phyloP scores from a whole-genome alignment of 1,140 invertebrate species.

The Atta texana region DNA sequence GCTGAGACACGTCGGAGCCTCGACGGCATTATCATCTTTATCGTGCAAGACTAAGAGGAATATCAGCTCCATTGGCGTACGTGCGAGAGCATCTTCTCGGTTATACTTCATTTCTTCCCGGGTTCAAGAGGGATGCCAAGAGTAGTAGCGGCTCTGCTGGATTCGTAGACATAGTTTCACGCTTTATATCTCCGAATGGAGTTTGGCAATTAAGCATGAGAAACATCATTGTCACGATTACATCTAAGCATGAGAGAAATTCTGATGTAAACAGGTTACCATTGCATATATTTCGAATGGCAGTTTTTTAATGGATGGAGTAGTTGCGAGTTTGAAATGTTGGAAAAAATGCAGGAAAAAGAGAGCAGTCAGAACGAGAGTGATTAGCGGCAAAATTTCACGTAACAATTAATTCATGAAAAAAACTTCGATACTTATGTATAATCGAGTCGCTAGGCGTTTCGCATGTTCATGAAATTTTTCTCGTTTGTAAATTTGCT shows the following conservation, averaged over 20 bases:
- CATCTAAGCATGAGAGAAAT: slow-evolving; percentile 33
- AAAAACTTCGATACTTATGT: not conserved
- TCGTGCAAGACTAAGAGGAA: slow-evolving; percentile 40
- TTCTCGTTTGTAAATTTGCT: not conserved
- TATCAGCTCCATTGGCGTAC: slow-evolving; percentile 53
- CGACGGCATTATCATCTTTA: slow-evolving; percentile 57
- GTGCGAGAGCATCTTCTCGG: slow-evolving; percentile 39
- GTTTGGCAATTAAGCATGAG: slow-evolving; percentile 39
- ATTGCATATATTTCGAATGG: not conserved
- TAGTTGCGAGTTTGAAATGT: slow-evolving; percentile 23
- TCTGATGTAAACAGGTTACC: slow-evolving; percentile 24
- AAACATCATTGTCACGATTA: slow-evolving; percentile 17
- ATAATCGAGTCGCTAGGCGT: not conserved
- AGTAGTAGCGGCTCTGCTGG: slow-evolving; percentile 20
- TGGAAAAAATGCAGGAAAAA: not conserved
- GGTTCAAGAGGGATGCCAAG: slow-evolving; percentile 48
- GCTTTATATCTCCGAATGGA: slow-evolving; percentile 46
- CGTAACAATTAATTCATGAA: slow-evolving; percentile 31
- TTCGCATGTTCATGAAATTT: slow-evolving; percentile 7
- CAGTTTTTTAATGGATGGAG: not conserved
- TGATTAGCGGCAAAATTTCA: slow-evolving; percentile 32
- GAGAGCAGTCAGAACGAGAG: not conserved
- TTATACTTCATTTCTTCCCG: slow-evolving; percentile 41
- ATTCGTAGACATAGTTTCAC: slow-evolving; percentile 50
- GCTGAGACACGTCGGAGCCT: slow-evolving; percentile 32